These are phyloP conservation scores for Stegophylla sp. DNA, from an alignment of 2,888 invertebrate species.

Conservation along the genomic window DNA sequence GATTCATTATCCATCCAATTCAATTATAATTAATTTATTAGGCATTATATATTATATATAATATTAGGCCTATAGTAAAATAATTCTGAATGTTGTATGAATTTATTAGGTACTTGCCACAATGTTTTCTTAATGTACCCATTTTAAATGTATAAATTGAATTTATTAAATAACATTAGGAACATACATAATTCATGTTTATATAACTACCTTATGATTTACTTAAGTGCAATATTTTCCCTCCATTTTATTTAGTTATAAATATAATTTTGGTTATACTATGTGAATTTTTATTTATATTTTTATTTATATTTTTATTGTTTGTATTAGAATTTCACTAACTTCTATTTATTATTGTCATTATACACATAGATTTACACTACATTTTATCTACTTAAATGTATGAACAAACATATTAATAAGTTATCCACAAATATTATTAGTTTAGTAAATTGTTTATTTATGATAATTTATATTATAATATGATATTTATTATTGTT, in stretches of 20 bases:
- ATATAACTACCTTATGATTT: conserved; percentile 30
- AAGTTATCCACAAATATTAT: background rate
- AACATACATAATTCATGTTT: background rate
- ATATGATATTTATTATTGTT: conserved; percentile 21
- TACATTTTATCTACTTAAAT: conserved; percentile 26
- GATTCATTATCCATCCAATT: background rate
- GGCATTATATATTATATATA: no score
- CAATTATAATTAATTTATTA: conserved; percentile 19
- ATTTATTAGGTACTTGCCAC: background rate
- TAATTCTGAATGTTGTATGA: background rate
- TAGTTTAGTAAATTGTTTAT: background rate
- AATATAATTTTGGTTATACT: conserved; percentile 4
- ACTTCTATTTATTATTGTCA: conserved; percentile 8
- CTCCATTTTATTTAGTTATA: conserved; percentile 46
- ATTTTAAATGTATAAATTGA: background rate
- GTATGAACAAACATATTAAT: conserved; percentile 47
- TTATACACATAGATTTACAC: background rate
- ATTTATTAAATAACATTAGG: conserved; percentile 15
- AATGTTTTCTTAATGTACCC: background rate
- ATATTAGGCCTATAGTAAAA: no score
- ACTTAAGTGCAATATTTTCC: conserved; percentile 57
- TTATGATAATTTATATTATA: background rate
- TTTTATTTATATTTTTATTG: conserved; percentile 3
- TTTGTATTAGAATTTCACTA: conserved; percentile 40
- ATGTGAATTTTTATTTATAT: conserved; percentile 11